Evolutionary conservation across 2,888 invertebrate genomes (phyloP).

Genomic region (Dryobotodes eremita): DNA sequence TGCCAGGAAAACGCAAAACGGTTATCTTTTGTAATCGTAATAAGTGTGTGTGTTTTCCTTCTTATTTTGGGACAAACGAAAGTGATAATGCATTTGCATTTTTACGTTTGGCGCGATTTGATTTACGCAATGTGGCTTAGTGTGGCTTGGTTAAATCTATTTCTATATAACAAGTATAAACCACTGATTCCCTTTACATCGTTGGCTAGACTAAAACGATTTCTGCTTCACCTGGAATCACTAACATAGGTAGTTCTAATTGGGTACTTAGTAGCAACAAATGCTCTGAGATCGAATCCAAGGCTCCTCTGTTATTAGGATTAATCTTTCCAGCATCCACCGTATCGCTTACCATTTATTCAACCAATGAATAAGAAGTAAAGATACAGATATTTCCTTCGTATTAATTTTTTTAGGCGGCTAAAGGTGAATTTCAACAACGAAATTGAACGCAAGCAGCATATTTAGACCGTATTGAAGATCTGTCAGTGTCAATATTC

Average conservation of each 20-base stretch:
- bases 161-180: background rate
- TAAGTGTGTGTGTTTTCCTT: too few relatives aligned
- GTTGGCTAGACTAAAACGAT: background rate
- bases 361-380: constrained; percentile 4
- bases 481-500: background rate
- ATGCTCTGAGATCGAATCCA: constrained; percentile 30
- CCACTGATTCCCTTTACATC: background rate
- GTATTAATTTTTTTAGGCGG: background rate
- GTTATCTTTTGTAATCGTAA: background rate
- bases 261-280: constrained; percentile 47
- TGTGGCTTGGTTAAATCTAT: background rate
- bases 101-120: too few relatives aligned
- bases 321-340: constrained; percentile 39
- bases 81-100: background rate
- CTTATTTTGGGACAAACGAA: background rate
- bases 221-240: constrained; percentile 12
- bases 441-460: background rate
- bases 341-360: constrained; percentile 46
- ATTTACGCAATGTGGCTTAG: background rate
- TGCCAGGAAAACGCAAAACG: background rate
- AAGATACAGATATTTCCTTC: constrained; percentile 5
- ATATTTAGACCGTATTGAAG: too few relatives aligned
- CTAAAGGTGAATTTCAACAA: background rate
- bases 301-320: constrained; percentile 52
- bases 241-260: constrained; percentile 36